Evolutionary conservation across 2,888 invertebrate genomes (phyloP), one percentile per base, ranked within the genome.

Genomic region (Plagiodera versicolora): DNA sequence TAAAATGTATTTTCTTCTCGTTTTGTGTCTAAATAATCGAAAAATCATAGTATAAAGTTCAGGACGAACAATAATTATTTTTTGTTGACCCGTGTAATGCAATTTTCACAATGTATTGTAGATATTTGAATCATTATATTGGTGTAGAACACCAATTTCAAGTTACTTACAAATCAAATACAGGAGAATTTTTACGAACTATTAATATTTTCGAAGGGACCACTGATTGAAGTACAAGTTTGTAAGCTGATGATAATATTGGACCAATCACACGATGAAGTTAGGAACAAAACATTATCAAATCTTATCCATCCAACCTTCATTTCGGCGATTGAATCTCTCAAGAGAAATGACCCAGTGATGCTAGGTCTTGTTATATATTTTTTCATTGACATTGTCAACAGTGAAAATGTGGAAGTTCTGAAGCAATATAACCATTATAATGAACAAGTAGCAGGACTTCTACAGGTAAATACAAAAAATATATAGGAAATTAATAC

Each of bases 161-260:
- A n/a, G n/a, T n/a, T n/a, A n/a, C n/a, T n/a, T n/a, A n/a, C n/a
- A n/a, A n/a, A n/a, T n/a, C n/a, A n/a, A n/a, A n/a, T n/a, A n/a
- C n/a, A n/a, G n/a, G n/a, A n/a, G n/a, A n/a, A n/a, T n/a, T n/a
- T n/a, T n/a, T n/a, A n/a, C n/a, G n/a, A n/a, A 9, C 20, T 16
- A n/a, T 46, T 8, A 47, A 17, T 49, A 24, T 54, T 35, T 30
- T 72, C 74, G 64, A 58, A 80, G 80, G 78, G 78, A 4, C 70
- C 77, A 4, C 72, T 81, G 63, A 80, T 81, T 9, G 80, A 83
- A 70, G 80, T 85, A 2, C 83, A 84, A 67, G 83, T 83, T 17
- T 83, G 82, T 67, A 85, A 85, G 70, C 72, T 85, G 54, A 73
- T 85, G 49, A 81, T 85, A 56, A 83, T 85, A 65, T 67, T 85